phyloP scores from a whole-genome alignment of 1,140 invertebrate genomes.

The Euwallacea similis region DNA sequence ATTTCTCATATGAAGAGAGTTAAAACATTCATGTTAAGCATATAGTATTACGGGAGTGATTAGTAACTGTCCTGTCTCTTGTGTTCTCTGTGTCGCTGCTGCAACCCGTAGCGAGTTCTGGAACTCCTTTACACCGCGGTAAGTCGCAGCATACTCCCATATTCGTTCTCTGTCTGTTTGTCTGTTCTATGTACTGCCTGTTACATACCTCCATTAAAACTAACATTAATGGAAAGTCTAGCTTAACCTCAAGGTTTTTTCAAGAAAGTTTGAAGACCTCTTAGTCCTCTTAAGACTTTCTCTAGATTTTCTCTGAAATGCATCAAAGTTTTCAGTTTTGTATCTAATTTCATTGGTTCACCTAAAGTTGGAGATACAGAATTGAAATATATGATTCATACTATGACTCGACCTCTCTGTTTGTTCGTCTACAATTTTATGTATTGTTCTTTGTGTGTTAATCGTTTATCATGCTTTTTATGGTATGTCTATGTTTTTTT shows the following conservation, averaged over 20 bases:
- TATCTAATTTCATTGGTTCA: neutral
- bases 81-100: constrained; percentile 73
- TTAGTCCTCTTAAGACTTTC: neutral
- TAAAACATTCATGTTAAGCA: constrained; percentile 48
- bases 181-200: constrained; percentile 54
- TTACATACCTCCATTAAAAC: constrained; percentile 30
- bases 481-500: constrained; percentile 33
- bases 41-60: constrained; percentile 64
- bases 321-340: constrained; percentile 26
- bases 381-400: constrained; percentile 16
- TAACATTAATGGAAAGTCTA: constrained; percentile 27
- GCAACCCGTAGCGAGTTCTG: constrained; percentile 88
- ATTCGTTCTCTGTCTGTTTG: constrained; percentile 52
- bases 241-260: neutral
- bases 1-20: neutral
- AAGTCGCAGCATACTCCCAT: constrained; percentile 73
- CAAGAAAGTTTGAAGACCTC: neutral
- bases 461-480: constrained; percentile 43
- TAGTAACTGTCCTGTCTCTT: constrained; percentile 73
- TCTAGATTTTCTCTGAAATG: constrained; percentile 20
- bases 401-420: constrained; percentile 15
- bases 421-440: constrained; percentile 46
- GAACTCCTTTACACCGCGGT: constrained; percentile 95
- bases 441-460: constrained; percentile 41
- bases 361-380: neutral